A percentile compares a stretch with the other conserved stretches of the same genome.
Evolutionary conservation across 2,797 vertebrate genomes (phyloP).

Genomic region (Cheirogaleus major): DNA sequence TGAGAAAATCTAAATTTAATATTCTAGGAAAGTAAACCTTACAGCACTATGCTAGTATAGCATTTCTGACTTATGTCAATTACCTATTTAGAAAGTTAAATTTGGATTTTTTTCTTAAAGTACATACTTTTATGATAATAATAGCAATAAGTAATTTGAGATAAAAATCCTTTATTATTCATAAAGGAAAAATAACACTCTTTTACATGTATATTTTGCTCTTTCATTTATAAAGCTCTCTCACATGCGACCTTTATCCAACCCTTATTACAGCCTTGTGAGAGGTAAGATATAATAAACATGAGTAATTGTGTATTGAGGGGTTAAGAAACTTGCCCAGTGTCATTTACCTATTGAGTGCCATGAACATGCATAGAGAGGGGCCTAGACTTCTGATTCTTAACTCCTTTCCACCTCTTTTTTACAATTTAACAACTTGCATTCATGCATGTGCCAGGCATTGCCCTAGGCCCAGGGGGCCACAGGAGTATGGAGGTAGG

Average conservation of each 20-base stretch:
- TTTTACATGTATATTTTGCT: neutral
- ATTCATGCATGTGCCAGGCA: no score
- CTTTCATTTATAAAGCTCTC: neutral
- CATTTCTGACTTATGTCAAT: neutral
- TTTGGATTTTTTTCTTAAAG: neutral
- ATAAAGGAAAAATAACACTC: neutral
- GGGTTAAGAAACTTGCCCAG: neutral
- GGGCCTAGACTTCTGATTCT: neutral
- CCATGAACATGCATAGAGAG: neutral
- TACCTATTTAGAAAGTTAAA: neutral
- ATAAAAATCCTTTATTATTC: neutral
- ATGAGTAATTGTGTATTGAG: neutral
- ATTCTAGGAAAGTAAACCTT: neutral
- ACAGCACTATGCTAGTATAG: neutral
- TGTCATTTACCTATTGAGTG: neutral
- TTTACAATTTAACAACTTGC: neutral
- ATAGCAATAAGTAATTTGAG: neutral
- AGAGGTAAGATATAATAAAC: neutral
- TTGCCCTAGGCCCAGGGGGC: fast-evolving
- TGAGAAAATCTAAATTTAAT: neutral
- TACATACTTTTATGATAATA: neutral
- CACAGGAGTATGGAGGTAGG: neutral
- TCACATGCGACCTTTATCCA: neutral
- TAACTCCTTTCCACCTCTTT: neutral
- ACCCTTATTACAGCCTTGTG: neutral